These are phyloP conservation scores for Ibycter americanus DNA, from an alignment of 2,797 vertebrate species.

Conservation along the genomic window DNA sequence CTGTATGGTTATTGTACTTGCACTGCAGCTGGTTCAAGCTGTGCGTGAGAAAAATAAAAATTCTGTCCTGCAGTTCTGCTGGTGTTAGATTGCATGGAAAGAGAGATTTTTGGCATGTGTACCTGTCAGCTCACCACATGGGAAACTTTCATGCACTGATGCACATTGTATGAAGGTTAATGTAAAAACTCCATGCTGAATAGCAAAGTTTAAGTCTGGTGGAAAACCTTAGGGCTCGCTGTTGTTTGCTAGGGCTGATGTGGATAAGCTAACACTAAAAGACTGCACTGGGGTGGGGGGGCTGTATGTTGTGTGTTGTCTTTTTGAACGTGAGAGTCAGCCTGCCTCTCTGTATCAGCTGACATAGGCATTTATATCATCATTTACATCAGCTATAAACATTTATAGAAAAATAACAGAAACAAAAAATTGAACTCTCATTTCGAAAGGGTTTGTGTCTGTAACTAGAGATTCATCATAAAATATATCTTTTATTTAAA, in stretches of 20 bases:
- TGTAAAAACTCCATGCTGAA: conserved; percentile 52
- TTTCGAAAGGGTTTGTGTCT: neutral
- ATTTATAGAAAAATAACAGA: neutral
- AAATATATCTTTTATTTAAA: neutral
- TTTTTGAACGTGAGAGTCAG: neutral
- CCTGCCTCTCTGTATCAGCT: neutral
- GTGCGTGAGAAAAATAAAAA: neutral
- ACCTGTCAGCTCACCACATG: conserved; percentile 78
- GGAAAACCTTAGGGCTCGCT: conserved; percentile 36
- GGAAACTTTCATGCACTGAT: conserved; percentile 80
- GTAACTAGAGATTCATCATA: neutral
- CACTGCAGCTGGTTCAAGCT: neutral
- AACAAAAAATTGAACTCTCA: neutral
- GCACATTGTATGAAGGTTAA: conserved; percentile 80
- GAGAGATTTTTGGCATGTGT: conserved; percentile 79
- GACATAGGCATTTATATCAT: neutral
- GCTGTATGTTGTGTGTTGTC: neutral
- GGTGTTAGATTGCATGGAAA: conserved; percentile 81
- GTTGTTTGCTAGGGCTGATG: conserved; percentile 72
- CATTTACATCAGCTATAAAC: neutral
- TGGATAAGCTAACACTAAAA: conserved; percentile 48
- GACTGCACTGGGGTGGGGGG: neutral
- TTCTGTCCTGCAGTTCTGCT: conserved; percentile 66
- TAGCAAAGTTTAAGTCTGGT: conserved; percentile 71
- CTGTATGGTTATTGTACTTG: conserved; percentile 37